These are phyloP conservation scores for Stichopus chloronotus DNA, from an alignment of 35 echinoderm and acorn worm species.

Conservation along the genomic window DNA sequence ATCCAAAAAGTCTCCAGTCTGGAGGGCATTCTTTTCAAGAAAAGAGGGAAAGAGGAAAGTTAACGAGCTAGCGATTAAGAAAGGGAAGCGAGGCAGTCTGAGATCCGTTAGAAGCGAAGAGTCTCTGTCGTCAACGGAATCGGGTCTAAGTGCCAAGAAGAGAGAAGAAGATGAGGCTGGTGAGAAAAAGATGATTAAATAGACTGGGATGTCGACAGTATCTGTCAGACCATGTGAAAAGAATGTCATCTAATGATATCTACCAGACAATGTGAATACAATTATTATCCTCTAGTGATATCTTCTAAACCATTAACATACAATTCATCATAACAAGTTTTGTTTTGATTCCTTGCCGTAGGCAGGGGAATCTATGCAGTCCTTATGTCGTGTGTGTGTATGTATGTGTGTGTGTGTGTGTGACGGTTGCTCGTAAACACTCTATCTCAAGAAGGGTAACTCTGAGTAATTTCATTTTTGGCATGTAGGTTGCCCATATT, in stretches of 20 bases:
- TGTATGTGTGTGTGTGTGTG: no score
- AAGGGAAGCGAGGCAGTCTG: conserved; percentile 57
- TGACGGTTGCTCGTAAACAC: no score
- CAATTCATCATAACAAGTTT: no score
- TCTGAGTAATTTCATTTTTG: no score
- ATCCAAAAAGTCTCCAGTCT: conserved; percentile 88
- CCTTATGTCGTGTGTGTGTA: no score
- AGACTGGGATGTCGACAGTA: neutral
- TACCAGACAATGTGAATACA: neutral
- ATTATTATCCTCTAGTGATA: no score
- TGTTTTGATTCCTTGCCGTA: no score
- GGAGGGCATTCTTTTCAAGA: conserved; percentile 78
- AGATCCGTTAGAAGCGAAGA: conserved; percentile 86
- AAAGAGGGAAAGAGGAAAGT: conserved; percentile 80
- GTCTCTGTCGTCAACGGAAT: conserved; percentile 69
- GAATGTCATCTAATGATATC: neutral
- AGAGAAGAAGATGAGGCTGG: conserved; percentile 2
- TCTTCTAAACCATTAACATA: no score
- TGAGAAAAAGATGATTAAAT: neutral
- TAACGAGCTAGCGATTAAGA: conserved; percentile 34
- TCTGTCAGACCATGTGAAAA: neutral
- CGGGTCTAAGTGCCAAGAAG: conserved; percentile 31
- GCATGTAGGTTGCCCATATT: no score
- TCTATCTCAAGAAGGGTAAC: no score
- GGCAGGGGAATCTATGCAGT: no score